phyloP scores from a whole-genome alignment of 2,888 invertebrate genomes.

The Calliscelio sp. region DNA sequence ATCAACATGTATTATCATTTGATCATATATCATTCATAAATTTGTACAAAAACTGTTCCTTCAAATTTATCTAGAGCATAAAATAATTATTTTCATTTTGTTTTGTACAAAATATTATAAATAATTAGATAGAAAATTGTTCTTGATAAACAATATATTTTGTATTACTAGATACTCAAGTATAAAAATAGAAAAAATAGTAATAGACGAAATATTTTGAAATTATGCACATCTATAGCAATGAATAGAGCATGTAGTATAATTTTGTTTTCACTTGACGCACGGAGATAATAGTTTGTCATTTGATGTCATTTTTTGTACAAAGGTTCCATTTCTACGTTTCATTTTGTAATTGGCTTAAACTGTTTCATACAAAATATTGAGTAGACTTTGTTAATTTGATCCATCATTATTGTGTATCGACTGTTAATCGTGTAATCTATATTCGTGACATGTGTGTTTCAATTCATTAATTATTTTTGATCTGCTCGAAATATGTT shows the following conservation, averaged over 20 bases:
- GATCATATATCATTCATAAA: too few relatives aligned
- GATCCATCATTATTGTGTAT: not conserved
- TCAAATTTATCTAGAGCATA: too few relatives aligned
- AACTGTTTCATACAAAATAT: not conserved
- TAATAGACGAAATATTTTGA: too few relatives aligned
- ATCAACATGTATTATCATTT: too few relatives aligned
- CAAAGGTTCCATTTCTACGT: not conserved
- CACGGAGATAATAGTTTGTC: constrained; percentile 30
- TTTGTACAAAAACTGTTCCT: too few relatives aligned
- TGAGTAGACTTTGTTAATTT: constrained; percentile 1
- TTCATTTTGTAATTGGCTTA: constrained; percentile 7
- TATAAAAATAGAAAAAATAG: too few relatives aligned
- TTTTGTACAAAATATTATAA: too few relatives aligned
- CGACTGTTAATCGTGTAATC: not conserved
- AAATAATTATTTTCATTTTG: too few relatives aligned
- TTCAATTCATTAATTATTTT: constrained; percentile 1
- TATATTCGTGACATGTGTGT: not conserved
- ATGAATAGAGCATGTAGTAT: constrained; percentile 44
- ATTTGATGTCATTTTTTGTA: constrained; percentile 15
- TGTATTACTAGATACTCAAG: too few relatives aligned
- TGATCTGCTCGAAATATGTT: not conserved
- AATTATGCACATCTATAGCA: too few relatives aligned
- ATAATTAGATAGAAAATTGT: too few relatives aligned
- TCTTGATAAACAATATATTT: too few relatives aligned
- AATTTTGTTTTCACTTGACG: constrained; percentile 11